A percentile compares a stretch with the other conserved stretches of the same genome.
Conservation (phyloP, 2,888 invertebrate genomes). For the Agonum fuliginosum region DNA sequence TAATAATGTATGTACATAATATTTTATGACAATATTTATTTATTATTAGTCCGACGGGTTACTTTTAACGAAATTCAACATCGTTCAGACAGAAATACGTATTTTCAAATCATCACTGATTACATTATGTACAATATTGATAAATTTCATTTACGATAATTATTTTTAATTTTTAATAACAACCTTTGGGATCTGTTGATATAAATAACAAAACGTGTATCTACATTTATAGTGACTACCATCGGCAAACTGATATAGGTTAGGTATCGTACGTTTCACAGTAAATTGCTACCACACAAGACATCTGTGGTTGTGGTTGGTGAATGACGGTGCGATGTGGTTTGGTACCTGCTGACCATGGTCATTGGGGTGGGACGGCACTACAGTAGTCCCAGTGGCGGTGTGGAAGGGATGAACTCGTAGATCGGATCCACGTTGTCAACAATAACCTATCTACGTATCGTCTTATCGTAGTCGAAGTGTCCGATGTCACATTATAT, state of each 20-base stretch:
- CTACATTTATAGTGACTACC: slow-evolving; percentile 57
- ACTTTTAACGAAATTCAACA: slow-evolving; percentile 47
- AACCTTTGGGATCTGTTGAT: slow-evolving; percentile 57
- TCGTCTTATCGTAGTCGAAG: slow-evolving; percentile 47
- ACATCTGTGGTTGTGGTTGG: slow-evolving; percentile 58
- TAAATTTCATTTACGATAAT: slow-evolving; percentile 60
- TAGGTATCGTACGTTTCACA: slow-evolving; percentile 50
- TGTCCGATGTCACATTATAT: slow-evolving; percentile 50
- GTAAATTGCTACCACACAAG: slow-evolving; percentile 47
- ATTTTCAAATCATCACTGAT: slow-evolving; percentile 58
- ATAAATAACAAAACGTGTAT: slow-evolving; percentile 56
- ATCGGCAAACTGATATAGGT: slow-evolving; percentile 54
- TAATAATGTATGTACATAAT: slow-evolving; percentile 58
- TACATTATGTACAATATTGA: slow-evolving; percentile 59
- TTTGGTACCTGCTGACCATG: slow-evolving; percentile 9
- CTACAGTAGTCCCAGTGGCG: slow-evolving; percentile 26
- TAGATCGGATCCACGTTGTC: slow-evolving; percentile 45
- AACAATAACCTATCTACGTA: slow-evolving; percentile 55
- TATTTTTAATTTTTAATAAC: slow-evolving; percentile 54
- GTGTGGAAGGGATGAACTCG: slow-evolving; percentile 25
- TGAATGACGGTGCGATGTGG: slow-evolving; percentile 39
- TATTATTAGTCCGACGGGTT: slow-evolving; percentile 41
- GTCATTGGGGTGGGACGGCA: slow-evolving; percentile 10
- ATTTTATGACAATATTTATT: slow-evolving; percentile 36
- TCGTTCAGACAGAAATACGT: slow-evolving; percentile 57